Evolutionary conservation across 2,797 vertebrate genomes (phyloP).

Genomic region (Myotis myotis): DNA sequence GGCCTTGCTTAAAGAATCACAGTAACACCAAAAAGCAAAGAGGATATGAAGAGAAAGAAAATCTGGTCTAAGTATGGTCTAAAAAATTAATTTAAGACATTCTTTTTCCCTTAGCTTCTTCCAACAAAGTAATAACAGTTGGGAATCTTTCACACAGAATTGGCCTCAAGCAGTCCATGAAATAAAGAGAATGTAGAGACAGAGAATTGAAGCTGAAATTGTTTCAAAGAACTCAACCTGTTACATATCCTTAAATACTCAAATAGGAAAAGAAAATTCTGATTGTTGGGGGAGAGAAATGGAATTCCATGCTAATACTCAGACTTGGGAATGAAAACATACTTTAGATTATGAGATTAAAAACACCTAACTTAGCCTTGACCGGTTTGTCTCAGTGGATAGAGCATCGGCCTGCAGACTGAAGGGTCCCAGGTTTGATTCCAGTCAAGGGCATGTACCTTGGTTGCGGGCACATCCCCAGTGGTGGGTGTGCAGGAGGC

Average conservation of each 20-base stretch:
- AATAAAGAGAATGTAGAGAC: slow-evolving; percentile 26
- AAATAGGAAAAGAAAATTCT: slow-evolving; percentile 15
- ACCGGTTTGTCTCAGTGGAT: too few relatives aligned
- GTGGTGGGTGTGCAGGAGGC: too few relatives aligned
- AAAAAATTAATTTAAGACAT: slow-evolving; percentile 72
- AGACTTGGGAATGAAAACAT: neutral
- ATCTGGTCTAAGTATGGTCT: slow-evolving; percentile 57
- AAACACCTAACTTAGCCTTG: neutral
- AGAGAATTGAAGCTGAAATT: slow-evolving; percentile 35
- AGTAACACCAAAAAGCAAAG: slow-evolving; percentile 51
- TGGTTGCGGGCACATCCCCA: too few relatives aligned
- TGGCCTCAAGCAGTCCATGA: slow-evolving; percentile 57
- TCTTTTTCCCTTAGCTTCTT: slow-evolving; percentile 62
- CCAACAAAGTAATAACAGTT: slow-evolving; percentile 69
- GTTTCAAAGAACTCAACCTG: slow-evolving; percentile 45
- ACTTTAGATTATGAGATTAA: neutral
- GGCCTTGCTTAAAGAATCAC: slow-evolving; percentile 56
- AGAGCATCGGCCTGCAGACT: too few relatives aligned
- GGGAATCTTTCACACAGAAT: slow-evolving; percentile 52
- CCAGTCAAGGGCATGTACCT: too few relatives aligned
- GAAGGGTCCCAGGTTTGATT: too few relatives aligned
- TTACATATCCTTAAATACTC: slow-evolving; percentile 17
- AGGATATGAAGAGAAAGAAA: slow-evolving; percentile 66
- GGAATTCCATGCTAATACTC: neutral
- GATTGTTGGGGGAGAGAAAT: neutral